phyloP scores from a whole-genome alignment of 2,888 invertebrate species.

The Brachylomia viminalis region DNA sequence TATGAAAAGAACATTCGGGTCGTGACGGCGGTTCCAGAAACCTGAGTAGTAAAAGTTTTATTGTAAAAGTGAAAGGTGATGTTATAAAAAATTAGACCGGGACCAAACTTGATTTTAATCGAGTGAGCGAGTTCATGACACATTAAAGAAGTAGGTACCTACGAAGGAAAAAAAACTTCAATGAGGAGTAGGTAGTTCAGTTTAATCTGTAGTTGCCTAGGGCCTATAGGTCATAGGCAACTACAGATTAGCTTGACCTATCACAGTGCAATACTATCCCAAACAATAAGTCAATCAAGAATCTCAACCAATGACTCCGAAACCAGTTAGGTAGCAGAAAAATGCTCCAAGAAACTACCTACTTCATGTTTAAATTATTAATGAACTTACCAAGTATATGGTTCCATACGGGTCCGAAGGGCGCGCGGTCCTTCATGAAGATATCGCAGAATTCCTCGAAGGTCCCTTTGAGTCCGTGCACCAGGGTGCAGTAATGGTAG shows the following conservation, averaged over 20 bases:
- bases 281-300: too few relatives aligned
- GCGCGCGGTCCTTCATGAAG: conserved; percentile 92
- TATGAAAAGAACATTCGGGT: conserved; percentile 94
- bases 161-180: background rate
- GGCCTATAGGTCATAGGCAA: background rate
- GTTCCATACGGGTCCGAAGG: conserved; percentile 92
- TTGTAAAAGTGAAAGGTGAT: background rate
- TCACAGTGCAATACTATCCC: background rate
- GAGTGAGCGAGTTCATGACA: background rate
- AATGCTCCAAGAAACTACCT: background rate
- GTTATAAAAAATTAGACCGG: background rate
- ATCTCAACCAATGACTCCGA: too few relatives aligned
- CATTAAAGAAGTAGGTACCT: too few relatives aligned
- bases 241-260: background rate
- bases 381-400: conserved; percentile 90
- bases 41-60: conserved; percentile 73
- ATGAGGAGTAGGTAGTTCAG: too few relatives aligned
- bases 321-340: background rate
- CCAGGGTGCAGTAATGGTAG: conserved; percentile 94
- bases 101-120: background rate
- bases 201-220: too few relatives aligned
- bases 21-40: conserved; percentile 93
- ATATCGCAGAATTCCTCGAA: conserved; percentile 95
- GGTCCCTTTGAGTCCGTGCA: conserved; percentile 92
- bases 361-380: background rate